These are phyloP conservation scores for Melanerpes formicivorus DNA, from an alignment of 2,113 vertebrate species.

Conservation along the genomic window DNA sequence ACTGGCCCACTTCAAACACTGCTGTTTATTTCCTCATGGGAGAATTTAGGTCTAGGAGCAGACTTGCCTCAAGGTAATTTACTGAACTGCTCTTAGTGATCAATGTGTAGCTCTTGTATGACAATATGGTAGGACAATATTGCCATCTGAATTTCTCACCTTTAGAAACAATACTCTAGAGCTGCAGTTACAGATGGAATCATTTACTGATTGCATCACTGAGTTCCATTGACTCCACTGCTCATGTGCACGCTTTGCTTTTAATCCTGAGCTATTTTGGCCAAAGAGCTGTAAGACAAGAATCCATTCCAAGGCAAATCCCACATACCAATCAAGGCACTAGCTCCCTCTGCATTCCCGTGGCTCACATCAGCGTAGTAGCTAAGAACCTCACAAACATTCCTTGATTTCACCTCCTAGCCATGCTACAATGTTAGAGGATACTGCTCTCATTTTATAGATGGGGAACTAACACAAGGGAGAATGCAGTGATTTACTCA, in stretches of 20 bases:
- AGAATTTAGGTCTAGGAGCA: neutral
- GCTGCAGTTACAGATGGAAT: neutral
- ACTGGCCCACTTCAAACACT: neutral
- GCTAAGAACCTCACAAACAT: neutral
- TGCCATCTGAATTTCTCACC: neutral
- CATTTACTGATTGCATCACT: neutral
- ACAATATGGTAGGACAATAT: neutral
- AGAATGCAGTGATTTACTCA: neutral
- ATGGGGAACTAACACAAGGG: neutral
- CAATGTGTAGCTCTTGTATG: neutral
- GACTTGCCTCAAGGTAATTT: neutral
- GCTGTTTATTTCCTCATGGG: neutral
- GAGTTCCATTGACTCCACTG: neutral
- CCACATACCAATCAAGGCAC: neutral
- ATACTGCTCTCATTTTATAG: neutral
- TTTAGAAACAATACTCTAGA: neutral
- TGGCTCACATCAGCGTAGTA: neutral
- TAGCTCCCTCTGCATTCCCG: neutral
- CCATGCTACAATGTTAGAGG: neutral
- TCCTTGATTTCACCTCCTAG: neutral
- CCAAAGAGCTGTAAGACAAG: neutral
- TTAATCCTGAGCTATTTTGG: neutral
- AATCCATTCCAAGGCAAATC: neutral
- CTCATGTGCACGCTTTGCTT: constrained; percentile 23
- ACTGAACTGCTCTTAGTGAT: neutral